Conservation (phyloP, 2,888 invertebrate species). For the Drosophila histrio region DNA sequence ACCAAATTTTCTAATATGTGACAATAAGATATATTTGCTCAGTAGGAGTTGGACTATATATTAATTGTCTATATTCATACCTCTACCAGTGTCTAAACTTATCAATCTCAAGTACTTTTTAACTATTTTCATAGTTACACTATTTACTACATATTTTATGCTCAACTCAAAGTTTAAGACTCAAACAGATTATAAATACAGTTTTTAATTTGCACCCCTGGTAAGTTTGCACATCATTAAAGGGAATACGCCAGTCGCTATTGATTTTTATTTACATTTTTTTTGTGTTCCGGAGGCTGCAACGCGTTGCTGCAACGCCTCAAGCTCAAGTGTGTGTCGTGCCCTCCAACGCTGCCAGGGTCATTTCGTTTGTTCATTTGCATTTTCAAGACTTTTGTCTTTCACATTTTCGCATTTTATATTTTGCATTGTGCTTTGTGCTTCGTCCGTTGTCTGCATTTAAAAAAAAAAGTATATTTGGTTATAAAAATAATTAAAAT, state of each 20-base stretch:
- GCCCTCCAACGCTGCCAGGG: slow-evolving; percentile 72
- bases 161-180: too few species aligned
- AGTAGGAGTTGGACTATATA: too few species aligned
- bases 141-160: too few species aligned
- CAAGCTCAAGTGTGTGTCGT: slow-evolving; percentile 55
- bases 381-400: slow-evolving; percentile 60
- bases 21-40: too few species aligned
- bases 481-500: slow-evolving; percentile 59
- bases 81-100: too few species aligned
- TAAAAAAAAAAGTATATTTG: slow-evolving; percentile 49
- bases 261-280: background rate
- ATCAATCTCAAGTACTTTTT: too few species aligned
- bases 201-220: background rate
- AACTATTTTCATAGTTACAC: too few species aligned
- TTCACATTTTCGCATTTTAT: slow-evolving; percentile 40
- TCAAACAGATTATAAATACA: too few species aligned
- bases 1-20: too few species aligned
- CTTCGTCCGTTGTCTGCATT: slow-evolving; percentile 39
- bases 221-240: background rate
- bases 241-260: slow-evolving; percentile 4
- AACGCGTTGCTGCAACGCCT: slow-evolving; percentile 31
- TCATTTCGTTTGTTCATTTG: slow-evolving; percentile 74
- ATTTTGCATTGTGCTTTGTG: slow-evolving; percentile 3
- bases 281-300: slow-evolving; percentile 31
- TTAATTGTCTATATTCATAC: too few species aligned